A percentile compares a stretch with the other conserved stretches of the same genome.
phyloP scores from a whole-genome alignment of 2,113 vertebrate species.

The Daubentonia madagascariensis region DNA sequence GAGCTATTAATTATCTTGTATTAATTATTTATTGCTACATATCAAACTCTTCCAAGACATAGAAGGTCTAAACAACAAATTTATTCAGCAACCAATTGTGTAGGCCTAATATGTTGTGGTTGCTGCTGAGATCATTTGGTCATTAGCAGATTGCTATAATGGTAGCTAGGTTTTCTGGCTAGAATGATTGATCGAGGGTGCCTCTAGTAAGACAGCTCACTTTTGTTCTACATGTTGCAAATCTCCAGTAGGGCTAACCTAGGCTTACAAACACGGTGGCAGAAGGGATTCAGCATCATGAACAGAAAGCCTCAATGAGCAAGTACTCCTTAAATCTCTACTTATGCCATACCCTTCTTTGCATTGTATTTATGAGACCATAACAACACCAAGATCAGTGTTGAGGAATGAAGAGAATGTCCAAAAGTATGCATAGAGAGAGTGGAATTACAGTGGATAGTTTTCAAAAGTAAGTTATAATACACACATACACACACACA shows the following conservation, averaged over 20 bases:
- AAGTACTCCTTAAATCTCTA: neutral
- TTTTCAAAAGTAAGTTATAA: neutral
- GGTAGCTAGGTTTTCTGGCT: neutral
- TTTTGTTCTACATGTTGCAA: neutral
- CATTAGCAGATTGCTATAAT: neutral
- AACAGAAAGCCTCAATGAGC: neutral
- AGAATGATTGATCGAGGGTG: neutral
- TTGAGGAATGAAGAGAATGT: neutral
- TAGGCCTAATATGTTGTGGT: neutral
- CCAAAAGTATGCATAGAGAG: neutral
- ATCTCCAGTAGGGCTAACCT: neutral
- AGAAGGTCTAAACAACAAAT: neutral
- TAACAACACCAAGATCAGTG: neutral
- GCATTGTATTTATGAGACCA: neutral
- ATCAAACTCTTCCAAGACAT: neutral
- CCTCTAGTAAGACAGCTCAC: neutral
- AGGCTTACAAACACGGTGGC: no score
- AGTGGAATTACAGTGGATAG: neutral
- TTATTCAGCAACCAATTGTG: neutral
- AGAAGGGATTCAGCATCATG: neutral
- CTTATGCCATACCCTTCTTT: neutral
- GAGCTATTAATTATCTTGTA: neutral
- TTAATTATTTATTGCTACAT: neutral
- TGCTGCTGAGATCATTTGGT: neutral
- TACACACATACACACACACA: neutral